These are phyloP conservation scores for Chrysodeixis includens DNA, from an alignment of 2,888 invertebrate genomes.

Conservation along the genomic window DNA sequence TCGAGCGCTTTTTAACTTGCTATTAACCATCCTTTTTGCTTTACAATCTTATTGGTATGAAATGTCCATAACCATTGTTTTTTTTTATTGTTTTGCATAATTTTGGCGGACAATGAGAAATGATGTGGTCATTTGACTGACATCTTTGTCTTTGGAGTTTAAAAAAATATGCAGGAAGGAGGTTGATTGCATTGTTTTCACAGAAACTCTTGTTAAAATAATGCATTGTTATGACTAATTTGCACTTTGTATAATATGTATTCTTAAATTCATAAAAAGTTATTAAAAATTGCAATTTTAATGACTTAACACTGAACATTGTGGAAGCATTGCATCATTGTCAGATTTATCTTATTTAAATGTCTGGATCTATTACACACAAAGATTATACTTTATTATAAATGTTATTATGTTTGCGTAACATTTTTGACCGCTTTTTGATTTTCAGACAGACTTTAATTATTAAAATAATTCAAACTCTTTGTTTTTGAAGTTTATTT, in stretches of 20 bases:
- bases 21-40: slow-evolving; percentile 55
- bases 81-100: slow-evolving; percentile 37
- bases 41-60: slow-evolving; percentile 27
- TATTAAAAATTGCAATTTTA: neutral
- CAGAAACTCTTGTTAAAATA: neutral
- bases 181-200: slow-evolving; percentile 8
- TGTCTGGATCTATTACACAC: slow-evolving; percentile 1
- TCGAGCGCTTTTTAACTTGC: slow-evolving; percentile 41
- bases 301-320: neutral
- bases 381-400: neutral
- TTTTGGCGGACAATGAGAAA: slow-evolving; percentile 39
- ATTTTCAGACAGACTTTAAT: neutral
- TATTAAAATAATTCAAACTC: too few species aligned
- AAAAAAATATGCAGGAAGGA: slow-evolving; percentile 18
- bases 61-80: slow-evolving; percentile 44
- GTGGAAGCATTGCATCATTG: neutral
- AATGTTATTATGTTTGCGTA: neutral
- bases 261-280: neutral
- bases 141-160: slow-evolving; percentile 29
- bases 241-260: neutral
- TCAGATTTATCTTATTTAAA: neutral
- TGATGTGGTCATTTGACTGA: slow-evolving; percentile 32
- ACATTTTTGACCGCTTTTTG: neutral
- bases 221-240: neutral
- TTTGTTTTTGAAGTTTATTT: too few species aligned